Percentiles rank a stretch among this genome's conserved stretches.
These are phyloP conservation scores for Spermophilus dauricus DNA, from an alignment of 2,113 vertebrate genomes.

Conservation along the genomic window DNA sequence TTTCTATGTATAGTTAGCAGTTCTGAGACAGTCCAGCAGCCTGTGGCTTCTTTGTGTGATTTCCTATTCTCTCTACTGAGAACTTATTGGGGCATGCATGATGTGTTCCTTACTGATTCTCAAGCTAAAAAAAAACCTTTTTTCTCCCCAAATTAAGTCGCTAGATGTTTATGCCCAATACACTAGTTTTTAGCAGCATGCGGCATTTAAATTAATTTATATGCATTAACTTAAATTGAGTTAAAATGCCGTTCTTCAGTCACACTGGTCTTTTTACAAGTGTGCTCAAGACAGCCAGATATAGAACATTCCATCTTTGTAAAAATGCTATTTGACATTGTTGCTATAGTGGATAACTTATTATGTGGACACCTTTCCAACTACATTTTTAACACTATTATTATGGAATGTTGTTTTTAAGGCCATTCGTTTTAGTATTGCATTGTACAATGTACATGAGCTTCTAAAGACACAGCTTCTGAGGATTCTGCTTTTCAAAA, in stretches of 20 bases:
- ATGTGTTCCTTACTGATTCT: not conserved
- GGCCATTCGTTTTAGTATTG: not conserved
- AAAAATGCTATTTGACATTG: not conserved
- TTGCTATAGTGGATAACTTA: not conserved
- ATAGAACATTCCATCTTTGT: not conserved
- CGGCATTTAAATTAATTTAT: slow-evolving; percentile 15
- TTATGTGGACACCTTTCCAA: not conserved
- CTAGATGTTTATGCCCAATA: not conserved
- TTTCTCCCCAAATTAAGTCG: not conserved
- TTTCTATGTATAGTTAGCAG: not conserved
- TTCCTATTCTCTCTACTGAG: not conserved
- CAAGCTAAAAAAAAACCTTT: not conserved
- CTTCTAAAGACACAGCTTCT: not conserved
- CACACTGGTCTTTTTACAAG: not conserved
- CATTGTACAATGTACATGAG: not conserved
- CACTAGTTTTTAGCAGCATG: not conserved
- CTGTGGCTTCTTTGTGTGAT: not conserved
- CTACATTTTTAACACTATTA: not conserved
- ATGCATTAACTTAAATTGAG: not conserved
- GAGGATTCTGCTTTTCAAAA: not conserved
- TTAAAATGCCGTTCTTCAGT: not conserved
- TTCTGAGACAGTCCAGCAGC: not conserved
- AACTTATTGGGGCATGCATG: not conserved
- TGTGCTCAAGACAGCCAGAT: not conserved
- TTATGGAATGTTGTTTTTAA: not conserved